These are phyloP conservation scores for Drosophila melanica DNA, from an alignment of 1,140 invertebrate species.

Conservation along the genomic window DNA sequence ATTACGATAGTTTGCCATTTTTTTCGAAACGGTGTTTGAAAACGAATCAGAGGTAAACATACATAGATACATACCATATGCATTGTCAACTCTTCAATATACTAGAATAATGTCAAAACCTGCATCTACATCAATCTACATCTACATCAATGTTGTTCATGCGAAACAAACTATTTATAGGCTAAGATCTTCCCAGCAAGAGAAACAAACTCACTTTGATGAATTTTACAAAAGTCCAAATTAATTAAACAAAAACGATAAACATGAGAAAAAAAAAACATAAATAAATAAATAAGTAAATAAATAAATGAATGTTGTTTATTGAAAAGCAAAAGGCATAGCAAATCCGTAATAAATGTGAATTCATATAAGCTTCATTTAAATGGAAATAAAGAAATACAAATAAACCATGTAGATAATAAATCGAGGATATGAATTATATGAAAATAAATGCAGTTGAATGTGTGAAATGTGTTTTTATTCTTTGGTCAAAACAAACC, in stretches of 20 bases:
- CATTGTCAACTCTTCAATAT: conserved; percentile 66
- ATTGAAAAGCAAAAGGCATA: conserved; percentile 37
- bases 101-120: conserved; percentile 66
- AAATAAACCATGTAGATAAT: conserved; percentile 59
- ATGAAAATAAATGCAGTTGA: conserved; percentile 73
- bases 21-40: conserved; percentile 31
- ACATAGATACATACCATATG: conserved; percentile 52
- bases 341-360: conserved; percentile 70
- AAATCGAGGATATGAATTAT: conserved; percentile 73
- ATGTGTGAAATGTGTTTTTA: conserved; percentile 50
- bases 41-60: conserved; percentile 40
- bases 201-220: conserved; percentile 63
- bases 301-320: conserved; percentile 39
- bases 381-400: conserved; percentile 40
- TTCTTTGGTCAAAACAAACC: no score
- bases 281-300: background rate
- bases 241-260: conserved; percentile 48
- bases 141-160: conserved; percentile 79
- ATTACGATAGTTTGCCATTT: conserved; percentile 40
- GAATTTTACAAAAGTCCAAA: conserved; percentile 80
- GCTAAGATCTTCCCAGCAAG: conserved; percentile 39
- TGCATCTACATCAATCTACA: conserved; percentile 75
- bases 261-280: background rate
- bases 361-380: conserved; percentile 75
- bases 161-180: conserved; percentile 53